Conservation (phyloP, 2,113 vertebrate species). For the Aix galericulata region DNA sequence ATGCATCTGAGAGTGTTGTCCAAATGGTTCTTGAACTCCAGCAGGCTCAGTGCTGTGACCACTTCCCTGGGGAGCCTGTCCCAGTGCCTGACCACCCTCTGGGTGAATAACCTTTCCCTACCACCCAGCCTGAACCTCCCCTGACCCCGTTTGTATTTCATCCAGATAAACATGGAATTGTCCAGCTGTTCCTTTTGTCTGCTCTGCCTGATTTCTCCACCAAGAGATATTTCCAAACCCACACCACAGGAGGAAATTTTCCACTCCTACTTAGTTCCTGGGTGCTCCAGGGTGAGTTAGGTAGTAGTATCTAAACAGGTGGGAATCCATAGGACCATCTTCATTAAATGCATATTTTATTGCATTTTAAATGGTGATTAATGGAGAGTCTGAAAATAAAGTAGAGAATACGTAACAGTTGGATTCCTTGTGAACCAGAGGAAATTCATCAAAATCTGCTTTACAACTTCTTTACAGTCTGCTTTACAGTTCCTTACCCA, state of each 20-base stretch:
- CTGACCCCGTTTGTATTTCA: not conserved
- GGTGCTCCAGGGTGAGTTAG: not conserved
- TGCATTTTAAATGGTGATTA: not conserved
- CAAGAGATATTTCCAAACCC: not conserved
- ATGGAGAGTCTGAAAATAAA: not conserved
- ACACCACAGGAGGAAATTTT: not conserved
- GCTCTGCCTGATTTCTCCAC: not conserved
- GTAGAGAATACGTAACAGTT: not conserved
- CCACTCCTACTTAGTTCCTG: not conserved
- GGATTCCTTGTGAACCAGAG: not conserved
- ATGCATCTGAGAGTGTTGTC: no score
- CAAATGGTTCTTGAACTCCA: no score
- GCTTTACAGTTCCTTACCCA: not conserved
- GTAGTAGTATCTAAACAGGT: not conserved
- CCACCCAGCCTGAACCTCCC: no score
- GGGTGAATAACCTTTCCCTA: no score
- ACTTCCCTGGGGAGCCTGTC: no score
- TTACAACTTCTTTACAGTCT: not conserved
- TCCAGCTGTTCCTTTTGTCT: not conserved
- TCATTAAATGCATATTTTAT: not conserved
- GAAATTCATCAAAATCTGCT: not conserved
- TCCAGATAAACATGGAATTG: not conserved
- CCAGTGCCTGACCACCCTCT: no score
- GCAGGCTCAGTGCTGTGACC: no score
- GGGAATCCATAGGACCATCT: not conserved